These are phyloP conservation scores for Tragopan temminckii DNA, from an alignment of 2,797 vertebrate species.

Conservation along the genomic window DNA sequence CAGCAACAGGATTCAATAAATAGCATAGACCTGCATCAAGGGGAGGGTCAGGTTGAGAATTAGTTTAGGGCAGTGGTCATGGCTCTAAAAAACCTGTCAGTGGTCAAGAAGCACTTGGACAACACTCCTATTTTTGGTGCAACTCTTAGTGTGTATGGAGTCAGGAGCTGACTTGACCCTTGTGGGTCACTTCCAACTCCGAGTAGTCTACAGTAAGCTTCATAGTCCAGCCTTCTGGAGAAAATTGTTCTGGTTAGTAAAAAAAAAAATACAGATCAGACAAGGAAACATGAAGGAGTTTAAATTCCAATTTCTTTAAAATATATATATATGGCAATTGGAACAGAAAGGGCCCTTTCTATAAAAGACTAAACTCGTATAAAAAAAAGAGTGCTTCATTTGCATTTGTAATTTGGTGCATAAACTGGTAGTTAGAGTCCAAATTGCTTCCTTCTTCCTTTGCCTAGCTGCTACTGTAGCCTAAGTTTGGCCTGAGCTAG, in stretches of 20 bases:
- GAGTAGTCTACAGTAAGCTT: neutral
- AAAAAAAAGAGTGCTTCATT: neutral
- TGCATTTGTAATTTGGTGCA: neutral
- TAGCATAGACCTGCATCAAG: too few species aligned
- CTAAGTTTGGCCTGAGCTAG: neutral
- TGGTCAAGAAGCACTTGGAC: too few species aligned
- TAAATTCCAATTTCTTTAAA: neutral
- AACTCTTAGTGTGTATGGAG: too few species aligned
- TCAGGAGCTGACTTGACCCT: too few species aligned
- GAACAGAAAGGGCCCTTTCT: neutral
- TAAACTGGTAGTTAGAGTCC: neutral
- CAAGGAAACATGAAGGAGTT: neutral
- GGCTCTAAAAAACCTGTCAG: too few species aligned
- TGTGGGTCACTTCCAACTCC: too few species aligned
- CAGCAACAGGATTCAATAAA: too few species aligned
- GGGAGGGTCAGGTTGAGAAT: too few species aligned
- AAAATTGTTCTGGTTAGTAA: neutral
- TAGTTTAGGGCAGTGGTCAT: too few species aligned
- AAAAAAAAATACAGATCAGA: neutral
- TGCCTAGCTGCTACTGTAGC: neutral
- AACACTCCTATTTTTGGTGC: too few species aligned
- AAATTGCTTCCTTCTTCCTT: neutral
- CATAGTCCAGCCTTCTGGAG: neutral
- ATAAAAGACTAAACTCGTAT: neutral
- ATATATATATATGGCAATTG: neutral